These are phyloP conservation scores for Calyptomena viridis DNA, from an alignment of 2,113 vertebrate genomes.

Conservation along the genomic window DNA sequence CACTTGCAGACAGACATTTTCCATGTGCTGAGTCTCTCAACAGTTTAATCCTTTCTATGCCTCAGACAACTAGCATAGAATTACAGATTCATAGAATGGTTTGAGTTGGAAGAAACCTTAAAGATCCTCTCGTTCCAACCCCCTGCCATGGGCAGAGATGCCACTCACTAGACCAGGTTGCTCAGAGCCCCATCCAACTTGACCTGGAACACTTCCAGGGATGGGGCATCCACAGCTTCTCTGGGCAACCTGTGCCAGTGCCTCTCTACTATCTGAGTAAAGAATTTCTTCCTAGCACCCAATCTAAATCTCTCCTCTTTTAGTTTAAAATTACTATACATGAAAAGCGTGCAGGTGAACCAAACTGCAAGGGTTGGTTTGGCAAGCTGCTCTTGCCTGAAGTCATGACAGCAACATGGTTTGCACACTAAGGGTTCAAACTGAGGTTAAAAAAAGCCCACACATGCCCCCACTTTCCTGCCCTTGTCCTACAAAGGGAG, in stretches of 20 bases:
- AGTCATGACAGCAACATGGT: background rate
- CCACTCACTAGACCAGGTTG: background rate
- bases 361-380: background rate
- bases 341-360: background rate
- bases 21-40: background rate
- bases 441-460: background rate
- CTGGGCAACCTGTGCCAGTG: background rate
- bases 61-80: background rate
- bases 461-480: accelerated
- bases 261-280: background rate
- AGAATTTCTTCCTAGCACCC: background rate
- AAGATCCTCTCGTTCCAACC: background rate
- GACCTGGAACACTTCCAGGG: background rate
- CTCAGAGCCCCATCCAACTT: background rate
- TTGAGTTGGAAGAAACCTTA: background rate
- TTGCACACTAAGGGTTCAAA: background rate
- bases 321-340: background rate
- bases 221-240: background rate
- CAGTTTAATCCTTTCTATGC: background rate
- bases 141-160: no score
- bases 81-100: background rate
- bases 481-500: accelerated
- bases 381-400: background rate
- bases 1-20: background rate
- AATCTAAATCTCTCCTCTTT: background rate